These are phyloP conservation scores for Lacanobia wlatinum DNA, from an alignment of 2,888 invertebrate genomes.

Conservation along the genomic window DNA sequence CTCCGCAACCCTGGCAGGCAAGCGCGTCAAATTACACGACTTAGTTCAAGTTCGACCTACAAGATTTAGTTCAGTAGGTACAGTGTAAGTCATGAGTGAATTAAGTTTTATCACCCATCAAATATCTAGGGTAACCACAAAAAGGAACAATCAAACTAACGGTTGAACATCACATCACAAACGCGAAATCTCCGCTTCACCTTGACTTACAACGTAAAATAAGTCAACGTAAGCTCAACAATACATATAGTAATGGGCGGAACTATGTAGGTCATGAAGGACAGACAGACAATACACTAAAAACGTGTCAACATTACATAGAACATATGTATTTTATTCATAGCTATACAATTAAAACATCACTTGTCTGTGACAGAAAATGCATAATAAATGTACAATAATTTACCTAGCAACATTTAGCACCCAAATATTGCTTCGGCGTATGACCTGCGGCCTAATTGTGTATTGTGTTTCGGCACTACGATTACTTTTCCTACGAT, in stretches of 20 bases:
- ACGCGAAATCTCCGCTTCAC: slow-evolving; percentile 32
- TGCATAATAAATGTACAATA: slow-evolving; percentile 50
- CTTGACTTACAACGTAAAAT: slow-evolving; percentile 28
- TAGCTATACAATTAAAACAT: slow-evolving; percentile 30
- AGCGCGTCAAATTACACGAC: no score
- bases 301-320: slow-evolving; percentile 47
- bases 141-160: slow-evolving; percentile 18
- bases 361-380: slow-evolving; percentile 49
- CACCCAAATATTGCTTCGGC: slow-evolving; percentile 43
- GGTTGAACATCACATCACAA: slow-evolving; percentile 24
- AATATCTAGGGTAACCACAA: slow-evolving; percentile 30
- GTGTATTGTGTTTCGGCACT: no score
- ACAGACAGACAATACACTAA: slow-evolving; percentile 42
- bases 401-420: slow-evolving; percentile 34
- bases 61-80: neutral
- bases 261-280: slow-evolving; percentile 32
- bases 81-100: neutral
- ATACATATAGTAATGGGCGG: slow-evolving; percentile 38
- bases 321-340: slow-evolving; percentile 11
- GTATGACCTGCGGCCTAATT: neutral
- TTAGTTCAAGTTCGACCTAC: no score
- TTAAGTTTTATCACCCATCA: slow-evolving; percentile 3
- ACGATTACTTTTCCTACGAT: no score
- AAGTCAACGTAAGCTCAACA: slow-evolving; percentile 40
- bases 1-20: no score